Base-by-base conservation (phyloP, 2,113 vertebrate genomes). In the Cephalopterus ornatus region DNA sequence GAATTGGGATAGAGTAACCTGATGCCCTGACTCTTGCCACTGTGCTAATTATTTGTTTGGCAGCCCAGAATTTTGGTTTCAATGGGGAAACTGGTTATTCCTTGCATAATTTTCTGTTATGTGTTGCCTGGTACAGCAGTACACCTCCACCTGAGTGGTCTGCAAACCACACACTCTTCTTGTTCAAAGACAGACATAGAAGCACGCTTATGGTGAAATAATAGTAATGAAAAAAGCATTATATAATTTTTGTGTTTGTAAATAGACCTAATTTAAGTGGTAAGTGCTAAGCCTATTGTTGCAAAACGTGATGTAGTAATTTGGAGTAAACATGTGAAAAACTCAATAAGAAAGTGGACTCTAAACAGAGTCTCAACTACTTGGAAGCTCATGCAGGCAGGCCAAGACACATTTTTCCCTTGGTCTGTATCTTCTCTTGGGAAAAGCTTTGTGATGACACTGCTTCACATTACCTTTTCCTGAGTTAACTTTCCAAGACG, bases 151-250 rank as follows among this genome's bases (percentile, higher is more conserved):
- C 28, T 52, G 20, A 16, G 10, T 4, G 6, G 24, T 66, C 82
- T 42, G 14, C 20, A 74, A 61, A 32, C 24, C 14, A n/a, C 3
- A 2, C 18, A 9, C 0, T 0, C 4, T 11, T 73, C 41, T 71
- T 55, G 17, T 32, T 82, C 30, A n/a, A 66, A 66, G 58, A 50
- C 9, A 82, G 12, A 39, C 16, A 32, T 14, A 52, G 9, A 68
- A 80, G 77, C 20, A 11, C 5, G 44, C 16, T 62, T n/a, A 39
- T 20, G 28, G 16, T 68, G 28, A 75, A 61, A n/a, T 46, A 67
- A 30, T 37, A 37, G 27, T 8, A 52, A 47, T 6, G 5, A 27
- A 27, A 33, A 41, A 5, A 56, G 27, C 1, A 30, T 30, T 32
- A 26, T 37, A 11, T 22, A 66, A 22, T 41, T 76, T 23, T 66